phyloP scores from a whole-genome alignment of 2,888 invertebrate species.

The Phrixothrix hirtus region DNA sequence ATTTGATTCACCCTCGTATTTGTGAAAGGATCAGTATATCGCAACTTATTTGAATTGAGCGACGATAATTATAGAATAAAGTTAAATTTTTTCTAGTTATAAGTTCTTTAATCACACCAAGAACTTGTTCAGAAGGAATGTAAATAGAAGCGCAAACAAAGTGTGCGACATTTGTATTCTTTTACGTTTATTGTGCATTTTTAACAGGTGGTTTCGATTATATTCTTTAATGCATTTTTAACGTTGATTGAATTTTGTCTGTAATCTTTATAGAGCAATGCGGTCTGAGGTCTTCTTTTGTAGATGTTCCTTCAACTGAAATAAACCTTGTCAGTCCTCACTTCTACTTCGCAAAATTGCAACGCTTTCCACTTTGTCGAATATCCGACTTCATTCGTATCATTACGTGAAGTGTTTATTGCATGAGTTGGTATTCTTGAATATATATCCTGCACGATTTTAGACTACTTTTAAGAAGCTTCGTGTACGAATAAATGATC shows the following conservation, averaged over 20 bases:
- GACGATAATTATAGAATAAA: no score
- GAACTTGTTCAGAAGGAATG: no score
- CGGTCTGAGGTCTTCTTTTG: constrained; percentile 30
- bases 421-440: constrained; percentile 9
- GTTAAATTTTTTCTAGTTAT: no score
- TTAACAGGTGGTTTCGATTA: constrained; percentile 12
- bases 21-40: no score
- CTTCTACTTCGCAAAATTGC: constrained; percentile 22
- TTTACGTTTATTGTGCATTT: not conserved
- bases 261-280: constrained; percentile 13
- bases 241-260: constrained; percentile 16
- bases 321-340: constrained; percentile 34
- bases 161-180: not conserved
- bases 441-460: not conserved
- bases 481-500: not conserved
- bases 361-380: constrained; percentile 19
- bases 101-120: no score
- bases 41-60: no score
- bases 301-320: constrained; percentile 29
- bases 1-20: no score
- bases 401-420: constrained; percentile 17
- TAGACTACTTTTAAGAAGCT: not conserved
- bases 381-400: constrained; percentile 16
- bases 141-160: no score
- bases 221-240: constrained; percentile 5